Evolutionary conservation across 1,140 invertebrate species (phyloP).

Genomic region (Lasaia peninsularis): DNA sequence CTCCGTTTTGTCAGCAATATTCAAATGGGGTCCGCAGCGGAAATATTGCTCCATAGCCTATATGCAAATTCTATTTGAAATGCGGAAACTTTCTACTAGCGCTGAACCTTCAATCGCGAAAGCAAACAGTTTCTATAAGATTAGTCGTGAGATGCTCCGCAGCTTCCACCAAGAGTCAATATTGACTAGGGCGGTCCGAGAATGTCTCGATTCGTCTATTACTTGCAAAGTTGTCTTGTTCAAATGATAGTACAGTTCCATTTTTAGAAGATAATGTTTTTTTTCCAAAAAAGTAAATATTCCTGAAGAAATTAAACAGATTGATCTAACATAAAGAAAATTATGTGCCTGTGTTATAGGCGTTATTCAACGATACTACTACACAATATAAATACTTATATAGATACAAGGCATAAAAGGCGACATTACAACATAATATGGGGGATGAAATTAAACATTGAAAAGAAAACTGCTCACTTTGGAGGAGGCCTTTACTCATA

Average conservation of each 20-base stretch:
- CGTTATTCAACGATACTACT: too few species aligned
- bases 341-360: too few species aligned
- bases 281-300: too few species aligned
- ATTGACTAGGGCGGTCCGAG: conserved; percentile 31
- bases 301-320: too few species aligned
- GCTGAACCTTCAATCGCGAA: conserved; percentile 51
- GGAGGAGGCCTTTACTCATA: too few species aligned
- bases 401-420: too few species aligned
- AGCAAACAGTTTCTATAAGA: conserved; percentile 67
- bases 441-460: too few species aligned
- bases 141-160: conserved; percentile 46
- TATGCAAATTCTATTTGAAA: conserved; percentile 66
- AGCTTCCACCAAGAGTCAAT: conserved; percentile 44
- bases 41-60: conserved; percentile 61
- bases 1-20: conserved; percentile 58
- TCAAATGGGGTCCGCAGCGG: conserved; percentile 51
- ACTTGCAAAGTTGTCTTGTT: conserved; percentile 14
- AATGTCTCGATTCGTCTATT: conserved; percentile 10
- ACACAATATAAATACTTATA: too few species aligned
- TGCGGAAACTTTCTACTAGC: conserved; percentile 54
- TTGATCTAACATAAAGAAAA: too few species aligned
- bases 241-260: background rate
- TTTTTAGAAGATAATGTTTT: too few species aligned
- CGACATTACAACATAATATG: too few species aligned
- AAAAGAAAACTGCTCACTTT: too few species aligned